Evolutionary conservation across 2,113 vertebrate species (phyloP), one percentile per base, ranked within the genome.

Genomic region (Pomatostomus ruficeps): DNA sequence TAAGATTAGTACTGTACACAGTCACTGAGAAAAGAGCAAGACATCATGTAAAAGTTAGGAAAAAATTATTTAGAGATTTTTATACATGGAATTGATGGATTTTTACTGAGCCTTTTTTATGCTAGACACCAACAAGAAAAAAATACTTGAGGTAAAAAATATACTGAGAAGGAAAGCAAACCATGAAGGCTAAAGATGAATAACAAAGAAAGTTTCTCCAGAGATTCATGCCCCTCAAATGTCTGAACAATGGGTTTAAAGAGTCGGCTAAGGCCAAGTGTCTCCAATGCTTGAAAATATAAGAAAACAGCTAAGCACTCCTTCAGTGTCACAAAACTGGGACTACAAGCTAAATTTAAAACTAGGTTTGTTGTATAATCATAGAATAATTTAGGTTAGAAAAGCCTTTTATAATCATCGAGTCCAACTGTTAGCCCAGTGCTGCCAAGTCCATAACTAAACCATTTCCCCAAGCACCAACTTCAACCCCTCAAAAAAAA

Each of bases 191-290:
- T 67, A 92, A 75, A 97, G 88, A 79, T 96, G 81, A 97, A 61
- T 94, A 94, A 97, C 82, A 94, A 93, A 82, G 63, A 89, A 91
- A 76, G 91, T 97, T 83, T 91, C 82, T 96, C 91, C 78, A 89
- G 71, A 65, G 58, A 89, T 81, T 80, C 79, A 74, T 81, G 81
- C 74, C 97, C 88, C 75, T 97, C 96, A 96, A 96, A 96, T 94
- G 23, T 91, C 89, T 95, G 95, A 97, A 85, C 93, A 85, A 97
- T 78, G 48, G 48, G 40, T 95, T 97, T 97, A 85, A 97, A 85
- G 78, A 97, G 70, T 92, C 89, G 93, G 79, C 79, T 93, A 95
- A 95, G 76, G 95, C 68, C 48, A 88, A 96, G 82, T 78, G 55
- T 45, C 71, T 97, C 42, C 74, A 95, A 36, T 86, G 74, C 66